phyloP scores from a whole-genome alignment of 2,113 vertebrate genomes.

The Cromileptes altivelis region DNA sequence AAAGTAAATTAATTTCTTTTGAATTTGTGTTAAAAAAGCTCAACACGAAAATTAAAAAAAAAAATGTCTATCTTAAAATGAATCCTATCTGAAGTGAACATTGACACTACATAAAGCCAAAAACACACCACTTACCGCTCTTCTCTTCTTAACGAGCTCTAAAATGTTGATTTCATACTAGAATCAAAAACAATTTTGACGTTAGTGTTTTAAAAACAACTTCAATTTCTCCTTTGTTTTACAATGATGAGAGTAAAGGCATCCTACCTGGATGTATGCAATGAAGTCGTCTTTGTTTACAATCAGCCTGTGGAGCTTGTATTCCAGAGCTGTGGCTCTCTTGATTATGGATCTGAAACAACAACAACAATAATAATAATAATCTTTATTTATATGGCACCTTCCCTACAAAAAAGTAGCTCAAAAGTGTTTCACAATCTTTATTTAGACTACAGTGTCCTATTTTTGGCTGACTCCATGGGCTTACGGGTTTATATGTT shows the following conservation, averaged over 20 bases:
- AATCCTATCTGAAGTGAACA: not conserved
- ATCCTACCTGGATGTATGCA: constrained; percentile 91
- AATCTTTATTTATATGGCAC: too few species aligned
- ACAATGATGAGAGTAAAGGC: not conserved
- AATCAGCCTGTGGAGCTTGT: constrained; percentile 91
- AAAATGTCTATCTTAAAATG: not conserved
- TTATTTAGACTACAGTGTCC: too few species aligned
- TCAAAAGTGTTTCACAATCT: too few species aligned
- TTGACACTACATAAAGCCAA: not conserved
- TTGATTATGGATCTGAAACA: constrained; percentile 90
- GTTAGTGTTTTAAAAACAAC: not conserved
- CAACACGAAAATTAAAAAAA: not conserved
- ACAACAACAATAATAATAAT: not conserved
- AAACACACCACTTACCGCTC: constrained; percentile 87
- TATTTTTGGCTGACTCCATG: too few species aligned
- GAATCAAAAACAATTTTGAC: constrained; percentile 13
- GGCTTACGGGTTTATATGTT: too few species aligned
- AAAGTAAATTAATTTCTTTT: not conserved
- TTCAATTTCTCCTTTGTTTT: too few species aligned
- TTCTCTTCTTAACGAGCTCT: constrained; percentile 94
- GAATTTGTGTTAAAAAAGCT: not conserved
- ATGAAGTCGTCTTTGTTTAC: constrained; percentile 94
- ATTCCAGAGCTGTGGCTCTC: constrained; percentile 92
- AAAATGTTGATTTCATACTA: constrained; percentile 97
- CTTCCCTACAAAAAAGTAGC: too few species aligned